Percentiles rank a stretch among this genome's conserved stretches.
These are phyloP conservation scores for Rhodophaea formosa DNA, from an alignment of 2,888 invertebrate genomes.

Conservation along the genomic window DNA sequence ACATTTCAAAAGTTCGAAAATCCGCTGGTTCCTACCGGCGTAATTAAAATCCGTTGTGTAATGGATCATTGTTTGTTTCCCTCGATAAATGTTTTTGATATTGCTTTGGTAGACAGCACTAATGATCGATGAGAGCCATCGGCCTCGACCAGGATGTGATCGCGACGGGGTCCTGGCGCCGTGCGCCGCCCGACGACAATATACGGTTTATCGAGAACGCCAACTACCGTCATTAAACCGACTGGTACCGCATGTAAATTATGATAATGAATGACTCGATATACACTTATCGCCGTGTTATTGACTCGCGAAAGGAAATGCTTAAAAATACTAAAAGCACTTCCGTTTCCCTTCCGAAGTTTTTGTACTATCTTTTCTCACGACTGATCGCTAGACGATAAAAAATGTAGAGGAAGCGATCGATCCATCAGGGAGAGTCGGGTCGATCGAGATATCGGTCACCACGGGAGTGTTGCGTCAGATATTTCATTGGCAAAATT, in stretches of 20 bases:
- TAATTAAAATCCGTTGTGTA: conserved; percentile 69
- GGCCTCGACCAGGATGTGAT: conserved; percentile 20
- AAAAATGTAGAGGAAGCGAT: conserved; percentile 55
- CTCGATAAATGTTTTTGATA: conserved; percentile 31
- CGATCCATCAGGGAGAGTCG: conserved; percentile 47
- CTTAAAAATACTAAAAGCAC: conserved; percentile 62
- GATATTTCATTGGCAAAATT: conserved; percentile 59
- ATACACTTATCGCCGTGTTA: conserved; percentile 56
- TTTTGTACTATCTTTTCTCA: conserved; percentile 63
- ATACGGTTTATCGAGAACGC: conserved; percentile 39
- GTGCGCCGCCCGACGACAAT: conserved; percentile 19
- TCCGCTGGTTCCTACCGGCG: conserved; percentile 67
- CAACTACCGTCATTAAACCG: conserved; percentile 40
- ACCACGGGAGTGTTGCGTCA: conserved; percentile 53
- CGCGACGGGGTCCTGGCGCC: conserved; percentile 17
- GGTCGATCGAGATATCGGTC: conserved; percentile 53
- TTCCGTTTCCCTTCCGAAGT: conserved; percentile 68
- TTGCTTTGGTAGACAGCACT: background rate
- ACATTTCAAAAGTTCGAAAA: conserved; percentile 80
- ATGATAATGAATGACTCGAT: conserved; percentile 65
- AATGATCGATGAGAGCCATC: conserved; percentile 4
- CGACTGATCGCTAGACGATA: conserved; percentile 50
- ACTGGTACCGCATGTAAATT: conserved; percentile 50
- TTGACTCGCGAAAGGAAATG: conserved; percentile 70
- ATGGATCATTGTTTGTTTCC: conserved; percentile 46